Evolutionary conservation across 2,113 vertebrate genomes (phyloP), one percentile per base, ranked within the genome.

Genomic region (Bettongia penicillata): DNA sequence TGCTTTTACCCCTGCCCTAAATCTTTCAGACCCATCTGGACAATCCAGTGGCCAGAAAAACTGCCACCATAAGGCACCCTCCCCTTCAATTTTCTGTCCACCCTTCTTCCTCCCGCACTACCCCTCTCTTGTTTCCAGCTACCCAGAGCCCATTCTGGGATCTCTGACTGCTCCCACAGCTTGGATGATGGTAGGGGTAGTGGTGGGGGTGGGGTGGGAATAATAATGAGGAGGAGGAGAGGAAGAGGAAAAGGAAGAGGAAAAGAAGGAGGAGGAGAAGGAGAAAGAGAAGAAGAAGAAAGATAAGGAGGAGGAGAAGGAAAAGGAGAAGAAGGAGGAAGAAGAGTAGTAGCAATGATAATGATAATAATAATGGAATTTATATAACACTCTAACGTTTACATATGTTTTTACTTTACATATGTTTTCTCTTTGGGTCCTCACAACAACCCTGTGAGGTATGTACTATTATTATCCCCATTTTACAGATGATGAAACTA

Each of bases 171-270:
- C 19, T 84, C 68, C n/a, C 19, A 84, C 68, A 84, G 6, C 61
- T 77, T n/a, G 37, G 68, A n/a, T 77, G 14, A 77, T 19, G 28
- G 25, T 61, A 11, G 9, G 3, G 3, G 28, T 31, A 26, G 10
- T 61, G 26, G 55, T 61, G 10, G 55, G 28, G 25, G 1, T 26
- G 9, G 55, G 26, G 10, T 31, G 10, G 28, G 25, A 3, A 61
- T 0, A 1, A 61, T 9, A 31, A 61, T 0, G 26, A 28, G 2
- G 24, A 57, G 26, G 24, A 57, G 25, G 4, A 28, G 0, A 7
- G 11, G 24, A 28, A 24, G 23, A 31, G 57, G 14, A 68, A 5
- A 12, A 68, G 31, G 3, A 68, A 4, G 11, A 68, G 10, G 57
- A 61, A 9, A 1, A 12, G 26, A 0, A 9, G 9, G 3, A 57